phyloP scores from a whole-genome alignment of 1,140 invertebrate species.

The Cyclina sinensis region DNA sequence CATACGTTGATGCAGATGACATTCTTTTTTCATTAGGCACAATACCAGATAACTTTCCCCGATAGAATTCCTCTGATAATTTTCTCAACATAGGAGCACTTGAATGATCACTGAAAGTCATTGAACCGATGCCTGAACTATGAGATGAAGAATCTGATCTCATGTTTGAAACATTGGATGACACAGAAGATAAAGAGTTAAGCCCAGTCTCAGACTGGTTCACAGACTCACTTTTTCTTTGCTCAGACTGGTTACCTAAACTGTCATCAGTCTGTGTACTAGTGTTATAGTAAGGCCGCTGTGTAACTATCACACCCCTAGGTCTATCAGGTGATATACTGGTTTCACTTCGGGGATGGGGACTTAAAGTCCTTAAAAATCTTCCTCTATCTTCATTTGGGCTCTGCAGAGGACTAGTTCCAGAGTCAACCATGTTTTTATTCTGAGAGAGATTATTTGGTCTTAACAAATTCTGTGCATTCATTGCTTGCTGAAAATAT shows the following conservation, averaged over 20 bases:
- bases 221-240: slow-evolving; percentile 27
- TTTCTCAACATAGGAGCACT: slow-evolving; percentile 91
- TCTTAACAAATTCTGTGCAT: slow-evolving; percentile 53
- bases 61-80: slow-evolving; percentile 87
- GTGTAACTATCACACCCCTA: slow-evolving; percentile 67
- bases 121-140: slow-evolving; percentile 59
- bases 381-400: slow-evolving; percentile 55
- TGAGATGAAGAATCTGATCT: slow-evolving; percentile 55
- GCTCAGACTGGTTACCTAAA: slow-evolving; percentile 27
- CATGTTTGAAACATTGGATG: slow-evolving; percentile 13
- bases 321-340: slow-evolving; percentile 49
- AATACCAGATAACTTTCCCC: slow-evolving; percentile 66
- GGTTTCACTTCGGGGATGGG: slow-evolving; percentile 60
- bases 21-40: slow-evolving; percentile 73
- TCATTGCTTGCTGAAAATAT: slow-evolving; percentile 50
- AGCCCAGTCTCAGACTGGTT: slow-evolving; percentile 40
- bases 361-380: slow-evolving; percentile 39
- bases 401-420: slow-evolving; percentile 76
- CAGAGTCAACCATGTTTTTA: slow-evolving; percentile 73
- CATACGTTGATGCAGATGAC: slow-evolving; percentile 77
- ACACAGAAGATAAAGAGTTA: slow-evolving; percentile 56
- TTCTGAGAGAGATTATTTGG: slow-evolving; percentile 31
- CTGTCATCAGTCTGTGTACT: slow-evolving; percentile 83
- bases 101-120: slow-evolving; percentile 61
- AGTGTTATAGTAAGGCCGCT: slow-evolving; percentile 83